Evolutionary conservation across 2,113 vertebrate species (phyloP).

Genomic region (Hiodon alosoides): DNA sequence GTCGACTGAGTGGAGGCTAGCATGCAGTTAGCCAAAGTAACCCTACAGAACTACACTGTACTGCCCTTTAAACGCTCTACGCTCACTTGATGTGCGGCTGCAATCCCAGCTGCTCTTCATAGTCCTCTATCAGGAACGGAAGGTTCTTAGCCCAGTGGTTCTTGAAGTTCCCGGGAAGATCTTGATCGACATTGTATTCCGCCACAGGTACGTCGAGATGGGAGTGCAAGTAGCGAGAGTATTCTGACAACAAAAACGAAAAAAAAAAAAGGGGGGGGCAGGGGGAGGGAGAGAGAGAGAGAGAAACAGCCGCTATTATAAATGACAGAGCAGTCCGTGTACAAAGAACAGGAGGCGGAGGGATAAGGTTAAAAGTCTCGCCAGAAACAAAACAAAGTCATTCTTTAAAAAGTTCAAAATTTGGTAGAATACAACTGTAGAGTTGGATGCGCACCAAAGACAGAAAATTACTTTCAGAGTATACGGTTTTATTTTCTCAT

Average conservation of each 20-base stretch:
- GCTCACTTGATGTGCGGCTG: constrained; percentile 94
- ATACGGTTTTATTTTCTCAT: too few species aligned
- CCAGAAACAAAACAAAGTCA: too few species aligned
- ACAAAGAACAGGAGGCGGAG: too few species aligned
- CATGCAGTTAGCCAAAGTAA: neutral
- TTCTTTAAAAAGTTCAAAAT: too few species aligned
- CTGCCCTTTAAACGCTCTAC: neutral
- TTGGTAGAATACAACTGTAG: too few species aligned
- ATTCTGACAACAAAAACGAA: constrained; percentile 65
- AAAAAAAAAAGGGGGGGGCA: neutral
- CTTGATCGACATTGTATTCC: constrained; percentile 85
- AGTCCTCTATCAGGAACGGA: constrained; percentile 93
- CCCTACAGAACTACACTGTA: neutral
- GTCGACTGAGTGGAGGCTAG: neutral
- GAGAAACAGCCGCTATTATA: neutral
- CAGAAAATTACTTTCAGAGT: too few species aligned
- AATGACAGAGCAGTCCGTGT: too few species aligned
- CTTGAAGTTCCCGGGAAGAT: constrained; percentile 91
- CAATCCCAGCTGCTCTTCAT: constrained; percentile 94
- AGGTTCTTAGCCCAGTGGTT: constrained; percentile 97
- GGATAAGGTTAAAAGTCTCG: too few species aligned
- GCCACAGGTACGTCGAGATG: constrained; percentile 87
- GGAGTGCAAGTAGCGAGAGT: constrained; percentile 91
- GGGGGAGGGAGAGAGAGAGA: too few species aligned
- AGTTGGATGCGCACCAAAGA: too few species aligned